Base-by-base conservation (phyloP, 1,140 invertebrate species). In the Pomacea maculata region DNA sequence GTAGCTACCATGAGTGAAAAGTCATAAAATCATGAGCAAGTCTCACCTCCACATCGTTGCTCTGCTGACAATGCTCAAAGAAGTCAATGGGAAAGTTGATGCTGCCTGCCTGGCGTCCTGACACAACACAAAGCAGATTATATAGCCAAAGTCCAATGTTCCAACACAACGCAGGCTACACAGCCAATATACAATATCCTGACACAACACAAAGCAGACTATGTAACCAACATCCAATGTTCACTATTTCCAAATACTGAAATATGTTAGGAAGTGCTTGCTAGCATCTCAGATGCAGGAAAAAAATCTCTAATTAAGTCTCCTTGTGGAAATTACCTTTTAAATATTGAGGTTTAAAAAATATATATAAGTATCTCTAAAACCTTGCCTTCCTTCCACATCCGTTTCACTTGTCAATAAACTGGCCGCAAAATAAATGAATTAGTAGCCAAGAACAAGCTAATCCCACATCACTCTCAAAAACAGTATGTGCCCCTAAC, bases 81-180 rank as follows among this genome's bases (percentile, higher is more conserved):
- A 98, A 99, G 89, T 99, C 98, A 45, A 98, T 95, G 0, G 97
- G 96, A 88, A 99, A 99, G 19, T 94, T 92, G 1, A 93, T 89
- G 82, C 91, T 90, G 68, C 93, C 92, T 45, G 85, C 79, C 14
- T 86, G 86, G 14, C 88, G 85, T n/a, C 88, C 88, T 89, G 83
- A 61, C 82, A 85, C 7, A 68, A 70, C 71, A 73, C 15, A 73
- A 73, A 25, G 45, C 34, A 14, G 11, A 17, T 19, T n/a, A 65
- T 17, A 17, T 3, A 65, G n/a, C 17, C 64, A 65, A 17, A 2
- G 4, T n/a, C 64, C 64, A 65, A 19, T n/a, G n/a, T 19, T 7
- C 17, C 7, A 7, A 65, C 17, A 65, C 17, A 65, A 17, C 64
- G 7, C 17, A 65, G 17, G n/a, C 64, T 65, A 19, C 7, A 7